These are phyloP conservation scores for Erannis defoliaria DNA, from an alignment of 2,888 invertebrate species.

Conservation along the genomic window DNA sequence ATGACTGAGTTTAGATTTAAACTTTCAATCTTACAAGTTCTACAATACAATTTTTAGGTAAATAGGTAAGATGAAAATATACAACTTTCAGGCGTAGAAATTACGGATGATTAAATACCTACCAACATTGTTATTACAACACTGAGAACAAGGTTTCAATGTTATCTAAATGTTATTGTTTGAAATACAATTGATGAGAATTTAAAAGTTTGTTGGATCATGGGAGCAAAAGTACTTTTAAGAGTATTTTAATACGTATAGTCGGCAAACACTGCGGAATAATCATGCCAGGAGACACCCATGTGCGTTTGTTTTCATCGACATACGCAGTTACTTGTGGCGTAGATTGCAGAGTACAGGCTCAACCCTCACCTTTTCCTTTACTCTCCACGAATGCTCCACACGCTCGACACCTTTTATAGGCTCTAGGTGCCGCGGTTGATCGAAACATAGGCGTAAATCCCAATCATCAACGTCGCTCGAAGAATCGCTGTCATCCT, in stretches of 20 bases:
- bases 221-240: neutral
- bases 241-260: neutral
- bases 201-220: neutral
- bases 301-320: conserved; percentile 81
- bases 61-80: neutral
- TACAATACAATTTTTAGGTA: neutral
- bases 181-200: neutral
- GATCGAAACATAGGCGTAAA: conserved; percentile 90
- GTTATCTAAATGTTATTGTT: conserved; percentile 35
- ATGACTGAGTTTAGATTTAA: too few relatives aligned
- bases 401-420: conserved; percentile 87
- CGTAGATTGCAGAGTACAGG: conserved; percentile 41
- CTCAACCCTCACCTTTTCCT: conserved; percentile 91
- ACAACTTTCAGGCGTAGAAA: neutral
- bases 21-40: too few relatives aligned
- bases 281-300: conserved; percentile 40
- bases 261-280: neutral
- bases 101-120: neutral
- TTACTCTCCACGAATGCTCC: conserved; percentile 96
- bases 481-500: conserved; percentile 74
- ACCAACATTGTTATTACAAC: conserved; percentile 11
- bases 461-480: conserved; percentile 88
- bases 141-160: conserved; percentile 14
- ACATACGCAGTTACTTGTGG: conserved; percentile 61
- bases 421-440: conserved; percentile 86